These are phyloP conservation scores for Poeciliopsis turneri DNA, from an alignment of 2,797 vertebrate species.

Conservation along the genomic window DNA sequence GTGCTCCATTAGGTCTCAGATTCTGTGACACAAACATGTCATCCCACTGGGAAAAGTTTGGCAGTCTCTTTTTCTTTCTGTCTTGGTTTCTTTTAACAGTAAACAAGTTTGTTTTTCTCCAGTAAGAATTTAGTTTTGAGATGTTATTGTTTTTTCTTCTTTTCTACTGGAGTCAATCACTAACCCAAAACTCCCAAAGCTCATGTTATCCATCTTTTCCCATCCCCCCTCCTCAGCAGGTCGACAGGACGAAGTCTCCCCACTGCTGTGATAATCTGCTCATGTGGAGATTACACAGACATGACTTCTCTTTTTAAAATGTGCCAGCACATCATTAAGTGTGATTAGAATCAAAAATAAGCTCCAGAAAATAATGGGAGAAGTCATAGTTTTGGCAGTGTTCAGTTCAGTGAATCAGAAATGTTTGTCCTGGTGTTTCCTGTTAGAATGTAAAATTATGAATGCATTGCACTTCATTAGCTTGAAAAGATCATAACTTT, in stretches of 20 bases:
- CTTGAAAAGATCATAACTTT: neutral
- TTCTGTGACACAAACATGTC: neutral
- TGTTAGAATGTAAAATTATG: slow-evolving; percentile 5
- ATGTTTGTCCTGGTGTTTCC: neutral
- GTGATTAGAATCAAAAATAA: slow-evolving; percentile 73
- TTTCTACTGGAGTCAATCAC: neutral
- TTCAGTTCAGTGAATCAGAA: slow-evolving; percentile 15
- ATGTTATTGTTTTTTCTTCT: neutral
- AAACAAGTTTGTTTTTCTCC: neutral
- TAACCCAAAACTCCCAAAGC: slow-evolving; percentile 11
- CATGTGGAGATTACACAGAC: slow-evolving; percentile 51
- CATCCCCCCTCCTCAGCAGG: slow-evolving; percentile 43
- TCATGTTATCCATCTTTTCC: neutral
- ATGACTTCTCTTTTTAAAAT: slow-evolving; percentile 34
- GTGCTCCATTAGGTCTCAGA: neutral
- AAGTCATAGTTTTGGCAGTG: slow-evolving; percentile 14
- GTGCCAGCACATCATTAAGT: slow-evolving; percentile 68
- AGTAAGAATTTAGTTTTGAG: neutral
- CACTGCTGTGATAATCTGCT: slow-evolving; percentile 73
- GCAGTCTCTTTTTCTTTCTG: neutral
- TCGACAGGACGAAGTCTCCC: slow-evolving; percentile 39
- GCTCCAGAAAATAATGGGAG: slow-evolving; percentile 30
- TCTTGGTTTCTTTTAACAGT: neutral
- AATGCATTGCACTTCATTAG: neutral
- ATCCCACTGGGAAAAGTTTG: neutral